Base-by-base conservation (phyloP, 2,113 vertebrate species). In the Motacilla tschutschensis region DNA sequence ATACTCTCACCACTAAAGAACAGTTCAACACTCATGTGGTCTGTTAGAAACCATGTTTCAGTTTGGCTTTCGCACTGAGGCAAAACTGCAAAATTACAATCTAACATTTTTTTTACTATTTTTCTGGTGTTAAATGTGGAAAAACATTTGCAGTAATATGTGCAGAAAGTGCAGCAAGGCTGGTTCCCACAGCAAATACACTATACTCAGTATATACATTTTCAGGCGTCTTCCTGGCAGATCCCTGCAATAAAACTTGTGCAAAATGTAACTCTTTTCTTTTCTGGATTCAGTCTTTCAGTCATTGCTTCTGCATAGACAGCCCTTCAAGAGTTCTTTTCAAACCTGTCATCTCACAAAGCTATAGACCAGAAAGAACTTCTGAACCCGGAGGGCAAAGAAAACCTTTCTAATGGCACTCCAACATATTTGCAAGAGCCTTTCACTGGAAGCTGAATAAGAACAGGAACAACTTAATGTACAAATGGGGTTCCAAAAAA, bases 251-350 rank as follows among this genome's bases (percentile, higher is more conserved):
- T 31, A 41, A 6, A 60, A 36, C 40, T 77, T 24, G 51, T 66
- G 22, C 25, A 55, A 74, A 83, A 81, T 48, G 2, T 25, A 78
- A 44, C 19, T 5, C 2, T 40, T 73, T 83, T 59, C 63, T 80
- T 55, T 72, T 64, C 29, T 22, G 29, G 8, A 57, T 78, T 85
- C 17, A 36, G 8, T 55, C 6, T 47, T 82, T 55, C 40, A 31
- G 0, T 54, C 1, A 0, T 21, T 74, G 7, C 14, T 67, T 73
- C n/a, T 85, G 29, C 43, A 28, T 0, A 60, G 44, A n/a, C 7
- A 50, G 43, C 24, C 35, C 35, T 79, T 65, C 53, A n/a, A 54
- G 38, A 71, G 41, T 24, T 41, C 9, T 78, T 74, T 85, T 38
- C 46, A 79, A 84, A 55, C 24, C 54, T 44, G 8, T 40, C 54